These are phyloP conservation scores for Echeneis naucrates DNA, from an alignment of 2,797 vertebrate species.

Conservation along the genomic window DNA sequence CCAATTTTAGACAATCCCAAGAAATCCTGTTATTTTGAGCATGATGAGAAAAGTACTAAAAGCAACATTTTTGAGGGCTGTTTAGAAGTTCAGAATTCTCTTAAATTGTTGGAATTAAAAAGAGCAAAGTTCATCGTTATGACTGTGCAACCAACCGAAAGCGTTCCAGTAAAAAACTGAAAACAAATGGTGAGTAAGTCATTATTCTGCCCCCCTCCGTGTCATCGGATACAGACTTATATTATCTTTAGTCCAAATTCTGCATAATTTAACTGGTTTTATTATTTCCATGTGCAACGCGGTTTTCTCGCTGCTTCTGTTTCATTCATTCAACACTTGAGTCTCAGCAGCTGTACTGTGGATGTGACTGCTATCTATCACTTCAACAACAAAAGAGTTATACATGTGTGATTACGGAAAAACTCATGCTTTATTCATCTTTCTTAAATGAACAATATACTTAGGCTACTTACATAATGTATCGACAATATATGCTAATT, in stretches of 20 bases:
- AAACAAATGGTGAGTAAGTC: too few relatives aligned
- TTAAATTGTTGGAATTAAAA: not conserved
- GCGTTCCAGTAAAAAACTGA: too few relatives aligned
- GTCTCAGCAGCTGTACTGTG: not conserved
- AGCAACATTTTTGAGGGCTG: too few relatives aligned
- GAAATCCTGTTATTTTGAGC: too few relatives aligned
- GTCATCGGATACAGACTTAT: not conserved
- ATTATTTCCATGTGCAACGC: too few relatives aligned
- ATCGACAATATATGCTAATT: conserved; percentile 71
- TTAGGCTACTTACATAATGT: conserved; percentile 74
- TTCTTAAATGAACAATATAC: conserved; percentile 76
- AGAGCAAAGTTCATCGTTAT: not conserved
- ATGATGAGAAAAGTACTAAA: too few relatives aligned
- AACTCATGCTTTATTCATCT: conserved; percentile 83
- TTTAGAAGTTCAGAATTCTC: not conserved
- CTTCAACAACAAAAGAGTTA: conserved; percentile 48
- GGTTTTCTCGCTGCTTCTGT: not conserved
- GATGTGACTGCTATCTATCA: not conserved
- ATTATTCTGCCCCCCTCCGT: not conserved
- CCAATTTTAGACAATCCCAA: not conserved
- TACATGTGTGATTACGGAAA: conserved; percentile 62
- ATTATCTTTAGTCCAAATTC: too few relatives aligned
- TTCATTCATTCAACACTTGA: not conserved
- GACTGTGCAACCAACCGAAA: not conserved
- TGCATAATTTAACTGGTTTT: too few relatives aligned